Conservation (phyloP, 2,113 vertebrate genomes). For the Okapia johnstoni region DNA sequence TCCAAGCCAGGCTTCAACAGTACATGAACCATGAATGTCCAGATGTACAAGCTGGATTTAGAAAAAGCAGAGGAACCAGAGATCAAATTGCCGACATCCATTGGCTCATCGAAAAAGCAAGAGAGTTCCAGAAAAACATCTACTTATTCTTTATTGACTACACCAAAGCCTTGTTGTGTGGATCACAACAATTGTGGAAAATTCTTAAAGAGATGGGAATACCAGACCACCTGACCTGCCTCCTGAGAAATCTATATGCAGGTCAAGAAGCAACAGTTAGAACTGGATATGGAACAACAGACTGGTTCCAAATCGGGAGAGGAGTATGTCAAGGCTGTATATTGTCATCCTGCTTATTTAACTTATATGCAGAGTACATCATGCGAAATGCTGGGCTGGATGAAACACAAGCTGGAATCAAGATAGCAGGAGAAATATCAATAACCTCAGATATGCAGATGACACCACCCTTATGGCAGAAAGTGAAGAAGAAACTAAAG, state of each 20-base stretch:
- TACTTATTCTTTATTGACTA: background rate
- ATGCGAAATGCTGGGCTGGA: background rate
- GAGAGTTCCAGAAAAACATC: background rate
- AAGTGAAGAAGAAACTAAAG: background rate
- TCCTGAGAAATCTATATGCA: background rate
- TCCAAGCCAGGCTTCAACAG: background rate
- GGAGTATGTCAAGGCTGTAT: background rate
- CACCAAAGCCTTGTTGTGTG: background rate
- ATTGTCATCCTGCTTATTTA: background rate
- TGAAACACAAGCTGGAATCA: background rate
- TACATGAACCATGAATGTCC: accelerated
- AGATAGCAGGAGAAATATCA: background rate
- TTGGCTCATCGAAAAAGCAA: background rate
- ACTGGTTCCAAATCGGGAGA: background rate
- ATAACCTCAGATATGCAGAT: background rate
- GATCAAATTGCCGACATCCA: background rate
- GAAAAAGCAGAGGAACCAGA: background rate
- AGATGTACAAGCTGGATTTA: background rate
- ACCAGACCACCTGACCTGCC: background rate
- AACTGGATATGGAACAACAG: background rate
- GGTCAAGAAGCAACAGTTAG: background rate
- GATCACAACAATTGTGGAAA: background rate
- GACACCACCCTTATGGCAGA: background rate
- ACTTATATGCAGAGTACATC: background rate
- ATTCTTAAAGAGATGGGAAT: background rate